Evolutionary conservation across 2,113 vertebrate genomes (phyloP).

Genomic region (Panurus biarmicus): DNA sequence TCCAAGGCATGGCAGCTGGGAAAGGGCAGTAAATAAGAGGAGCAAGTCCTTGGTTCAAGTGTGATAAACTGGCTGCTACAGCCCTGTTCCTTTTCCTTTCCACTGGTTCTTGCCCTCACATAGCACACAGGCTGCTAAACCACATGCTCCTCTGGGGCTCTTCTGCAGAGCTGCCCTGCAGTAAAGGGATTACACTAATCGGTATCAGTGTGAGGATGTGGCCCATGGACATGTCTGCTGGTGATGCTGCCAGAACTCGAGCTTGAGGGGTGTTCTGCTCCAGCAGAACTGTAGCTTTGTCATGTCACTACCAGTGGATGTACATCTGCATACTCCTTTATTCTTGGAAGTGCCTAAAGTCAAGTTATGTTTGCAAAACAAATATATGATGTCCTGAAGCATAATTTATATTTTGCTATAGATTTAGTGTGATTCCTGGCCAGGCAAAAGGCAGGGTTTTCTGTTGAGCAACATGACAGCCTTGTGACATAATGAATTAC

Average conservation of each 20-base stretch:
- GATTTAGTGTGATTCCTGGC: background rate
- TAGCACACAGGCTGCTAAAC: background rate
- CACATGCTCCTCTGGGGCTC: background rate
- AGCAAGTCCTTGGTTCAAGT: background rate
- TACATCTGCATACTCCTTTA: background rate
- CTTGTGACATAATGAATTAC: conserved; percentile 57
- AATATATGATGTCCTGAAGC: background rate
- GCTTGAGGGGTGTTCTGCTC: background rate
- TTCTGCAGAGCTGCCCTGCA: background rate
- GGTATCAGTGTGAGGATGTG: background rate
- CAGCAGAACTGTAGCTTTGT: background rate
- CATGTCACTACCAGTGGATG: background rate
- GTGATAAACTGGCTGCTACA: background rate
- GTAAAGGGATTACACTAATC: background rate
- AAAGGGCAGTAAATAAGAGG: background rate
- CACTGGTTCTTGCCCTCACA: background rate
- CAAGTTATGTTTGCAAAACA: background rate
- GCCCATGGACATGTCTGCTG: background rate
- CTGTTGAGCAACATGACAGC: background rate
- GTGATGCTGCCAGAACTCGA: background rate
- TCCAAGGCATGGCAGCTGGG: background rate
- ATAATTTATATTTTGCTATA: background rate
- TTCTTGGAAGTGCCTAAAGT: background rate
- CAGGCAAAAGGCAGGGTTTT: background rate
- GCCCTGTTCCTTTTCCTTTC: background rate